Evolutionary conservation across 2,113 vertebrate species (phyloP).

Genomic region (Bagarius yarrelli): DNA sequence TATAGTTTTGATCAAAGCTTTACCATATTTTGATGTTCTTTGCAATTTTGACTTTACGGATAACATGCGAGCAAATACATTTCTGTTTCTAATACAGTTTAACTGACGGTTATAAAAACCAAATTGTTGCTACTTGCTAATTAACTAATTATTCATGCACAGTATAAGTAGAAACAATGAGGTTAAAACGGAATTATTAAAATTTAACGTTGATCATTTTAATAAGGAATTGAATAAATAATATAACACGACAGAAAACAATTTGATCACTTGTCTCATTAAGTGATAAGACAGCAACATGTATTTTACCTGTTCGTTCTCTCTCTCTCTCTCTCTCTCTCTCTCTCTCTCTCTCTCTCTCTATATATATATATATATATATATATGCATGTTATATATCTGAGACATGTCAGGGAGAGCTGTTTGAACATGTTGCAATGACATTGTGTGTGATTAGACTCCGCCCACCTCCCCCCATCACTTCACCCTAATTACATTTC

Average conservation of each 20-base stretch:
- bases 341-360: no score
- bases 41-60: background rate
- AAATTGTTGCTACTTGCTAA: background rate
- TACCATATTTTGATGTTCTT: background rate
- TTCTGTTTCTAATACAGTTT: background rate
- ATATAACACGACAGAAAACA: no score
- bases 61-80: no score
- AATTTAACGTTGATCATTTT: background rate
- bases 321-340: no score
- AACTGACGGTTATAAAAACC: background rate
- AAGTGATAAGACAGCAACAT: no score
- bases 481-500: background rate
- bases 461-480: slow-evolving; percentile 52
- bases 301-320: no score
- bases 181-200: background rate
- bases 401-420: background rate
- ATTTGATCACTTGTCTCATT: no score
- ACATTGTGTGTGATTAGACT: slow-evolving; percentile 35
- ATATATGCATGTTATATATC: background rate
- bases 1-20: background rate
- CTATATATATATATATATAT: background rate
- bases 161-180: background rate
- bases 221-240: no score
- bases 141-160: background rate
- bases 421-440: background rate